Percentiles rank a stretch among this genome's conserved stretches.
Evolutionary conservation across 2,797 vertebrate species (phyloP).

Genomic region (Microctenopoma stevenorrisi): DNA sequence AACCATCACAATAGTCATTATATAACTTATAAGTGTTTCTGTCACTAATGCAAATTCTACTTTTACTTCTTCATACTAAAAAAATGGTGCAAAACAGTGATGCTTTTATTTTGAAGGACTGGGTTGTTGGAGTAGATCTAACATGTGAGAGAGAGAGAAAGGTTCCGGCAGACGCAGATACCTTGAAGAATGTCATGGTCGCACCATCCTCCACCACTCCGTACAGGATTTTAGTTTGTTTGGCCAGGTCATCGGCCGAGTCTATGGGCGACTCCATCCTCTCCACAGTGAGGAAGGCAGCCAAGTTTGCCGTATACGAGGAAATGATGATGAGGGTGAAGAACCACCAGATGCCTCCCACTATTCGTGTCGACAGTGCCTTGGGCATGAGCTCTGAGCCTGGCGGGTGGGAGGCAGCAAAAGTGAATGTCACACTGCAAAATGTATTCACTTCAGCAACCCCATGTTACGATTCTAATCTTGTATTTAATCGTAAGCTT

Average conservation of each 20-base stretch:
- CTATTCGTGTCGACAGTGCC: constrained; percentile 98
- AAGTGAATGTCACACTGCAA: constrained; percentile 45
- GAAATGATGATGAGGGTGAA: constrained; percentile 99
- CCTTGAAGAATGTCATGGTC: constrained; percentile 99
- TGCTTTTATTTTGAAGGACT: constrained; percentile 3
- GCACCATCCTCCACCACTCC: constrained; percentile 95
- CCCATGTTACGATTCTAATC: constrained; percentile 26
- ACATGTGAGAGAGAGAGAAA: constrained; percentile 8
- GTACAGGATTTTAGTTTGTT: constrained; percentile 98
- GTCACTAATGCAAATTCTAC: background rate
- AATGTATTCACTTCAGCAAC: constrained; percentile 36
- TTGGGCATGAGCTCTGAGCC: constrained; percentile 99
- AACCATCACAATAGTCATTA: background rate
- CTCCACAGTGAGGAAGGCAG: constrained; percentile 98
- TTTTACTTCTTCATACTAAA: background rate
- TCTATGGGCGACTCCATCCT: constrained; percentile 99
- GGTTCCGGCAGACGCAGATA: constrained; percentile 50
- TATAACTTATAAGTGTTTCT: background rate
- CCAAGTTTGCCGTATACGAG: constrained; percentile 98
- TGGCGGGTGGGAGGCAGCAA: constrained; percentile 80
- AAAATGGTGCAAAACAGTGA: background rate
- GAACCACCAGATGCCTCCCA: constrained; percentile 99
- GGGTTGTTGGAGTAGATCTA: background rate
- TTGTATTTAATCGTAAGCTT: constrained; percentile 16
- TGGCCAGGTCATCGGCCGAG: constrained; percentile 97